Conservation (phyloP, 2,113 vertebrate species). For the Entelurus aequoreus region DNA sequence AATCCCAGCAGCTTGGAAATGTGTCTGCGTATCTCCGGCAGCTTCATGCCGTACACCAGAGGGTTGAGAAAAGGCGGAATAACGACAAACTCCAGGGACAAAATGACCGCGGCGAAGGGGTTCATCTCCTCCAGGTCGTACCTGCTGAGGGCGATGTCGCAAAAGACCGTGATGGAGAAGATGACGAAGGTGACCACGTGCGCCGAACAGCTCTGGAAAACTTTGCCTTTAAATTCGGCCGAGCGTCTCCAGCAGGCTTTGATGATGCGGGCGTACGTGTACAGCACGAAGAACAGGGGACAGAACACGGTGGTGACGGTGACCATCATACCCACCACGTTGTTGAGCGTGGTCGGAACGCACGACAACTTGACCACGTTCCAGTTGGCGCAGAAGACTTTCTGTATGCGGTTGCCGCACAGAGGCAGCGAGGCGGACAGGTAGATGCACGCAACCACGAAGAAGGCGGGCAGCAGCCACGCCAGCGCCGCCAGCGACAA, state of each 20-base stretch:
- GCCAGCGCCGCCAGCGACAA: conserved; percentile 6
- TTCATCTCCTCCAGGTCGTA: conserved; percentile 22
- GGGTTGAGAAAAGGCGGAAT: conserved; percentile 43
- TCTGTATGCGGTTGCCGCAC: conserved; percentile 37
- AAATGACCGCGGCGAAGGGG: conserved; percentile 17
- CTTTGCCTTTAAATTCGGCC: conserved; percentile 28
- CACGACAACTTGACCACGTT: conserved; percentile 43
- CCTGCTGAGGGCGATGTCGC: conserved; percentile 27
- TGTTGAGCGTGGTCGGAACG: conserved; percentile 15
- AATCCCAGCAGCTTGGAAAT: conserved; percentile 9
- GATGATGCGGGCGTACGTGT: conserved; percentile 31
- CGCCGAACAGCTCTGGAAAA: conserved; percentile 32
- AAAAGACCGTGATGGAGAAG: conserved; percentile 24
- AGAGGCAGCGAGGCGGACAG: conserved; percentile 26
- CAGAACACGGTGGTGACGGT: conserved; percentile 12
- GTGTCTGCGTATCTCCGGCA: conserved; percentile 36
- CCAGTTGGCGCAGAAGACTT: conserved; percentile 33
- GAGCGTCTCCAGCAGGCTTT: conserved; percentile 25
- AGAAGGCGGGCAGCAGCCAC: conserved; percentile 14
- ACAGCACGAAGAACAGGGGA: conserved; percentile 29
- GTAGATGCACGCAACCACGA: background rate
- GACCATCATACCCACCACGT: conserved; percentile 21
- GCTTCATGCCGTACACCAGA: conserved; percentile 37
- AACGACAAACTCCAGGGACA: conserved; percentile 44
- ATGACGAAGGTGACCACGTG: conserved; percentile 37